phyloP scores from a whole-genome alignment of 2,797 vertebrate species.

The Peromyscus nudipes region DNA sequence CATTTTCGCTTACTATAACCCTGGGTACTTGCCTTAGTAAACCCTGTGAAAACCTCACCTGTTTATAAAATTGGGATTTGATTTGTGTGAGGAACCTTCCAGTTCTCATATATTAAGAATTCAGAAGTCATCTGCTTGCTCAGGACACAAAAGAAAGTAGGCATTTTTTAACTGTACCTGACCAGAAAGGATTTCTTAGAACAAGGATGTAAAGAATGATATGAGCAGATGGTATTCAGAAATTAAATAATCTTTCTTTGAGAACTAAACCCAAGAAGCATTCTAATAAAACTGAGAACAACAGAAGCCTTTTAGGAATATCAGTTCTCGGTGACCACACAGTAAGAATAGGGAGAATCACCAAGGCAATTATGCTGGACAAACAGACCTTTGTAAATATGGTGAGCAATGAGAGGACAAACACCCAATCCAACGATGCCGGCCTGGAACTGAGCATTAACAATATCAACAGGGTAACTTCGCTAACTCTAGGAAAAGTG shows the following conservation, averaged over 20 bases:
- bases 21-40: background rate
- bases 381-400: background rate
- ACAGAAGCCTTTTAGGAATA: background rate
- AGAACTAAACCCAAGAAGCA: background rate
- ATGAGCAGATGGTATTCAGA: background rate
- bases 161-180: background rate
- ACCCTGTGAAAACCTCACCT: background rate
- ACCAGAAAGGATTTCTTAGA: background rate
- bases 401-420: background rate
- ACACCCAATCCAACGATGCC: fast-evolving
- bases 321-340: too few relatives aligned
- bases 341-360: background rate
- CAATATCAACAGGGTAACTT: background rate
- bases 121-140: background rate
- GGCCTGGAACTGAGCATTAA: background rate
- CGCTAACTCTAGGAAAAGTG: background rate
- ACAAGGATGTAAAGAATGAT: background rate
- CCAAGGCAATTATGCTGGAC: background rate
- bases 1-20: background rate
- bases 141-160: background rate
- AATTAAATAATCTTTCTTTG: background rate
- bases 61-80: background rate
- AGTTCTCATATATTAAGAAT: background rate
- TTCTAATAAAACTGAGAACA: background rate
- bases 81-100: background rate